These are phyloP conservation scores for Gallinago undulata DNA, from an alignment of 2,113 vertebrate species.

Conservation along the genomic window DNA sequence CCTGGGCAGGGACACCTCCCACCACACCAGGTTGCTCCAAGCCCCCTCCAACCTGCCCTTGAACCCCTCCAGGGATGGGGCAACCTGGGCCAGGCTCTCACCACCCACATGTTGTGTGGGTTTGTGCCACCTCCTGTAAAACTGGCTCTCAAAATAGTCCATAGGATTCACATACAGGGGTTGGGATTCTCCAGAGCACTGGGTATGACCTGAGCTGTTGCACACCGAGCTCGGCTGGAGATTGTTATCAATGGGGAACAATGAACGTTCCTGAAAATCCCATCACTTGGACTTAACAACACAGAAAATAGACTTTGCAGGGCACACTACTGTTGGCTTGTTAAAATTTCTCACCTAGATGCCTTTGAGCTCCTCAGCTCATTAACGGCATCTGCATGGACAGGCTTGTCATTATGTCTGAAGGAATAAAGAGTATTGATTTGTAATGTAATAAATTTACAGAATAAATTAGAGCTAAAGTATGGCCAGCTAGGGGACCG, in stretches of 20 bases:
- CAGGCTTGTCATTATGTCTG: neutral
- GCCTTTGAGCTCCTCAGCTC: neutral
- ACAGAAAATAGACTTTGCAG: neutral
- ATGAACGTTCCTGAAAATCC: slow-evolving; percentile 12
- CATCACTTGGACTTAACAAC: neutral
- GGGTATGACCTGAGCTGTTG: neutral
- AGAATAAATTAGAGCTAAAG: neutral
- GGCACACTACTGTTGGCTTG: neutral
- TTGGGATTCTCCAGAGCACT: neutral
- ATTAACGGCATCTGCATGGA: neutral
- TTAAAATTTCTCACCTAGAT: neutral
- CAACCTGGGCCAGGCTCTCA: neutral
- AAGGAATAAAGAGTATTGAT: neutral
- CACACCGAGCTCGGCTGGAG: neutral
- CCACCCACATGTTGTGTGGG: neutral
- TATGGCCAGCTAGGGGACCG: neutral
- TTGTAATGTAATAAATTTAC: neutral
- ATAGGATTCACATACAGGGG: neutral
- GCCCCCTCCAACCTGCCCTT: neutral
- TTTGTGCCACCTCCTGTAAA: neutral
- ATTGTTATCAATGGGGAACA: neutral
- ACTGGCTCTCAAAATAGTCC: neutral
- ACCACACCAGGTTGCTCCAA: neutral
- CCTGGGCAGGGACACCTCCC: neutral
- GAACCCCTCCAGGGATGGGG: neutral